Percentiles rank a stretch among this genome's conserved stretches.
These are phyloP conservation scores for Osmerus mordax DNA, from an alignment of 2,113 vertebrate genomes.

Conservation along the genomic window DNA sequence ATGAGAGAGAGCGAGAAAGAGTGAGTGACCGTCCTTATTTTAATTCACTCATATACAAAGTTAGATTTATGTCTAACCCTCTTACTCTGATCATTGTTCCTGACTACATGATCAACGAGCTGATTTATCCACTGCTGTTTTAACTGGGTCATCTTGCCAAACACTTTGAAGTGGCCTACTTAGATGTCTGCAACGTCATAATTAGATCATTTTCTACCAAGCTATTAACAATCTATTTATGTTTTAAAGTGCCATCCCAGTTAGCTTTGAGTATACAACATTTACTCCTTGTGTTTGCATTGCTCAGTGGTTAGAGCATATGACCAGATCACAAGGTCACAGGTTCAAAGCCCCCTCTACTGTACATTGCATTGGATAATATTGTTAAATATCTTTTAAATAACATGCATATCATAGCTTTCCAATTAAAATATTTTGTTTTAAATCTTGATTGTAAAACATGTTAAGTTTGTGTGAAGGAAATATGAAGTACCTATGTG, in stretches of 20 bases:
- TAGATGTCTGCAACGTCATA: conserved; percentile 51
- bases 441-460: too few species aligned
- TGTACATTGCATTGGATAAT: too few species aligned
- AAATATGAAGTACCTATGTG: too few species aligned
- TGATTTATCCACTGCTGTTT: conserved; percentile 53
- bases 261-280: conserved; percentile 21
- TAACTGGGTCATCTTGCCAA: conserved; percentile 52
- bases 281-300: not conserved
- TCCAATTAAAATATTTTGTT: too few species aligned
- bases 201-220: conserved; percentile 58
- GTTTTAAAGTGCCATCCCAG: conserved; percentile 8
- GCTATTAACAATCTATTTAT: conserved; percentile 36
- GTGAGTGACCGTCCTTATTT: conserved; percentile 55
- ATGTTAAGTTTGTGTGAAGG: too few species aligned
- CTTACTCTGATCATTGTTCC: conserved; percentile 49
- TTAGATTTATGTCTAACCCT: conserved; percentile 47
- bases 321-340: too few species aligned
- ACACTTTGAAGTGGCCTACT: conserved; percentile 65
- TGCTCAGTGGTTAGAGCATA: too few species aligned
- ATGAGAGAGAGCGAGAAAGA: conserved; percentile 51
- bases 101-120: conserved; percentile 52
- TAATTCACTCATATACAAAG: conserved; percentile 66
- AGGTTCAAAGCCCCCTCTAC: too few species aligned
- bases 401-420: too few species aligned
- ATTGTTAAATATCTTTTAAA: too few species aligned